Evolutionary conservation across 2,797 vertebrate species (phyloP), one percentile per base, ranked within the genome.

Genomic region (Hipposideros larvatus): DNA sequence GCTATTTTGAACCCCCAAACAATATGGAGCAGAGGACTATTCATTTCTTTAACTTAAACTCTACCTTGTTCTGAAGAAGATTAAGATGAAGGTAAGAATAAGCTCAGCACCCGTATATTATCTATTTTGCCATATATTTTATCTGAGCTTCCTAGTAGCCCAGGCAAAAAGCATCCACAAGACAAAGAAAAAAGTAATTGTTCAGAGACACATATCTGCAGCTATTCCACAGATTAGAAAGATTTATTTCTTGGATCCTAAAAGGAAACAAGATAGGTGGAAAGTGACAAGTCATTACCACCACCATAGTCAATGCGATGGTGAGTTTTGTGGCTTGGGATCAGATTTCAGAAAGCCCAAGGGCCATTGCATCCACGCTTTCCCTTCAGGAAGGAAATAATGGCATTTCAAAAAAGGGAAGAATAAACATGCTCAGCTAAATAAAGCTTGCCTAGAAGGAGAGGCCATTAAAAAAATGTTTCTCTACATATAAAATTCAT

Each of bases 41-140:
- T 70, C 66, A 43, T 63, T 90, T 34, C 63, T 71, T 91, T 94
- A 73, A 31, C 71, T 57, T 95, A 90, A 94, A 87, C 8, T 74
- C 31, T 65, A 14, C 24, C 14, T 95, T n/a, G 3, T 83, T 94
- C 43, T 78, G 59, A 92, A 79, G 74, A 86, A 85, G 37, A 88
- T 68, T 90, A 71, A 82, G 73, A 88, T 77, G 53, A 74, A 80
- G 37, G 21, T 51, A 96, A 82, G 26, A n/a, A 80, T 55, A 85
- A 95, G 13, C 1, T 87, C 43, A 82, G 28, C n/a, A 86, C 41
- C 46, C 34, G 28, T 53, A 5, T 70, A 41, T 55, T 85, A 3
- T 70, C 59, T 82, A 31, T 74, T 86, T 73, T 68, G 61, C 8
- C 51, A 66, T 51, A 74, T 28, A 80, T 79, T 92, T 90, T 65